These are phyloP conservation scores for Cydia pomonella DNA, from an alignment of 1,140 invertebrate species.

Conservation along the genomic window DNA sequence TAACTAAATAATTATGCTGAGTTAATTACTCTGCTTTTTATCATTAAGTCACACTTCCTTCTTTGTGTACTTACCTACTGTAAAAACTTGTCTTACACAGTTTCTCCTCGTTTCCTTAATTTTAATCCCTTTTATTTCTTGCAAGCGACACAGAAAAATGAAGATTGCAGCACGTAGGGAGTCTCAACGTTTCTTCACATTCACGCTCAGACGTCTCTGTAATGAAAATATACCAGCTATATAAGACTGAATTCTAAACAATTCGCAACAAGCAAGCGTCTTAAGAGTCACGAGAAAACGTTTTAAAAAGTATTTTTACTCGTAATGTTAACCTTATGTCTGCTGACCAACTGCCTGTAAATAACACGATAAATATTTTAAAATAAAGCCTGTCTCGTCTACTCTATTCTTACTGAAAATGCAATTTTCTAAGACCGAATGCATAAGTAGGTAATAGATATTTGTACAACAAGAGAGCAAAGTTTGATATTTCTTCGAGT, in stretches of 20 bases:
- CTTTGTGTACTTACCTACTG: not conserved
- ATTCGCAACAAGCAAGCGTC: not conserved
- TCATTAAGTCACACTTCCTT: not conserved
- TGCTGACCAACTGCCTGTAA: not conserved
- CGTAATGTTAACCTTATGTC: not conserved
- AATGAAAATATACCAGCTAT: slow-evolving; percentile 5
- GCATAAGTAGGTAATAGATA: no score
- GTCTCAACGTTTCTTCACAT: not conserved
- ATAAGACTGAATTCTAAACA: not conserved
- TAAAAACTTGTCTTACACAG: not conserved
- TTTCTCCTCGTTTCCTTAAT: not conserved
- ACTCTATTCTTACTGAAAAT: no score
- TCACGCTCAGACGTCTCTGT: slow-evolving; percentile 3
- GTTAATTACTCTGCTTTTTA: no score
- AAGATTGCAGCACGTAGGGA: slow-evolving; percentile 10
- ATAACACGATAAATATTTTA: not conserved
- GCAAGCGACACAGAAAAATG: not conserved
- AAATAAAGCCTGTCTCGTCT: no score
- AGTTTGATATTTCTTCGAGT: no score
- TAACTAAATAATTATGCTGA: no score
- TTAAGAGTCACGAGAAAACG: not conserved
- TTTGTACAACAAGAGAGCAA: no score
- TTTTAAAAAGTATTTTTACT: not conserved
- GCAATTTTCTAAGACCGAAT: no score
- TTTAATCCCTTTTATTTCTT: not conserved